Evolutionary conservation across 2,888 invertebrate species (phyloP), one percentile per base, ranked within the genome.

Genomic region (Acleris sparsana): DNA sequence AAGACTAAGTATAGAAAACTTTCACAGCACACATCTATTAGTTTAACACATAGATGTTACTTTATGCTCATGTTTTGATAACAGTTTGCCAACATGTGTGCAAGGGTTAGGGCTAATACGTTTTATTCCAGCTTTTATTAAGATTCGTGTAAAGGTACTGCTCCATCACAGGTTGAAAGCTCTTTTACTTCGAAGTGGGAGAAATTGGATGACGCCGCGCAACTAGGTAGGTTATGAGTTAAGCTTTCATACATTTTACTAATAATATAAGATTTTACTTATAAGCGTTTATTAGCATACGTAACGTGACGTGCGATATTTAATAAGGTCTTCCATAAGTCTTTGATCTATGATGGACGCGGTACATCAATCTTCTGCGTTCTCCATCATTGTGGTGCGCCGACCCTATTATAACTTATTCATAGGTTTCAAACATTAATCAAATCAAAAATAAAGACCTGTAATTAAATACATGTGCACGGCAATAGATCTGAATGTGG

Each of bases 151-250:
- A 62, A 86, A 87, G 87, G 78, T 85, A 86, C 84, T 85, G 84
- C 84, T 80, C 82, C 80, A 78, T 77, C 82, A 84, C 93, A 93
- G 93, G 93, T 92, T 79, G 88, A 91, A 85, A 88, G 78, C 85
- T 82, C 84, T 82, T 93, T 93, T 89, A 86, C 93, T 56, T 93
- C 93, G 81, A 97, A 97, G 92, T 98, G 98, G 98, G 98, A 98
- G 94, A 94, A 93, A 90, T 94, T 96, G 93, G 97, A 97, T 93
- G 95, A 95, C 88, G 95, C 96, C 70, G 95, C 95, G 78, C 96
- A 96, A 93, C 93, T 97, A 88, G 97, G 98, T 98, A 94, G 95
- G 96, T 95, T 89, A 74, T 78, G 72, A 71, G 74, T 79, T 69
- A 70, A 64, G 69, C 65, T 70, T 73, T 68, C 63, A 72, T 70